These are phyloP conservation scores for Gopherus flavomarginatus DNA, from an alignment of 2,113 vertebrate species.

Conservation along the genomic window DNA sequence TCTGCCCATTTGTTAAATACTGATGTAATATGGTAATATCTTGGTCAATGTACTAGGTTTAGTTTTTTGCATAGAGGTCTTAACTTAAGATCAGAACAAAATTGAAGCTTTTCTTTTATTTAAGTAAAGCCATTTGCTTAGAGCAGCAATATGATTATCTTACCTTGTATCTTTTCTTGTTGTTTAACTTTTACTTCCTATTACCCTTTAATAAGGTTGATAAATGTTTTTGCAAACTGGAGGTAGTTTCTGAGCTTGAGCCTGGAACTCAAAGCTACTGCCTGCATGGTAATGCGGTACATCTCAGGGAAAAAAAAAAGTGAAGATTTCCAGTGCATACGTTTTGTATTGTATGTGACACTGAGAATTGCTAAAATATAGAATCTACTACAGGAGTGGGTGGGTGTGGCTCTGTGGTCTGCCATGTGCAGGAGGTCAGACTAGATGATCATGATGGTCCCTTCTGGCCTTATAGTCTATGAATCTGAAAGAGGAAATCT, in stretches of 20 bases:
- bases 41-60: background rate
- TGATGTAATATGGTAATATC: background rate
- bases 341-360: conserved; percentile 50
- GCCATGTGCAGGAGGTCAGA: background rate
- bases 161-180: conserved; percentile 25
- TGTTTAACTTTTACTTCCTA: conserved; percentile 57
- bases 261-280: background rate
- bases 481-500: conserved; percentile 28
- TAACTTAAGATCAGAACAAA: background rate
- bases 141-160: background rate
- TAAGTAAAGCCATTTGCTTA: background rate
- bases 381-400: background rate
- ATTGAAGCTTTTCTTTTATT: background rate
- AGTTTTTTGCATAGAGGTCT: background rate
- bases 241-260: conserved; percentile 14
- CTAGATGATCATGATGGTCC: background rate
- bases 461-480: background rate
- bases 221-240: conserved; percentile 39
- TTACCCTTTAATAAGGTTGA: conserved; percentile 54
- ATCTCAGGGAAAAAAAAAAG: conserved; percentile 42
- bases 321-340: background rate
- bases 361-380: conserved; percentile 27
- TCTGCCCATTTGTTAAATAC: background rate
- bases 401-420: background rate
- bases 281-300: background rate